Base-by-base conservation (phyloP, 2,797 vertebrate genomes). In the Lithobates sylvaticus region DNA sequence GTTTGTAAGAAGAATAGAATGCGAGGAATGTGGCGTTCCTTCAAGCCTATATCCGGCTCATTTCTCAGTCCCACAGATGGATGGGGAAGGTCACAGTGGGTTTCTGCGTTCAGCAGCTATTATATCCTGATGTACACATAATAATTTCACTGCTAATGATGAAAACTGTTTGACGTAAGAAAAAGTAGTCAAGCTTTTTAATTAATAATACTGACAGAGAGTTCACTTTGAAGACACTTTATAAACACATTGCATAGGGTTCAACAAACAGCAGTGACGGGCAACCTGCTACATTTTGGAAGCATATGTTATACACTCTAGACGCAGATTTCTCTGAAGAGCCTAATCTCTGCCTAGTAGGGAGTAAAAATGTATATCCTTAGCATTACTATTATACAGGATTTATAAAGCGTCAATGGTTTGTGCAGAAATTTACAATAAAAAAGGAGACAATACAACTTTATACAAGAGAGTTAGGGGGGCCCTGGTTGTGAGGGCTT, bases 1-100 rank as follows among this genome's bases (percentile, higher is more conserved):
- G 70, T 79, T 81, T 79, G 86, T 87, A 87, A 81, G 86, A 87
- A 87, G 86, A 87, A 79, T 70, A 87, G 70, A 87, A 87, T 87
- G 70, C n/a, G 32, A 84, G 47, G 86, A 87, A 87, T 87, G 86
- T 87, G 81, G 81, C 86, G 18, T 87, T 87, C 72, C 81, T 87
- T 87, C 86, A 84, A 87, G 81, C 86, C 81, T 79, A 81, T 75
- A 87, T 87, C 86, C 86, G 86, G 86, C 77, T 87, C 86, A 87
- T 74, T 87, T 87, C 71, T 87, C 76, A 84, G 81, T 29, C 86
- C 77, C 78, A 84, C 85, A 83, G 81, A 74, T 87, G 86, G 86
- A 87, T 79, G 44, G 81, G 75, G 79, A 87, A 87, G 86, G 86
- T 84, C 81, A 87, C 64, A 29, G 83, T 70, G 76, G 86, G 80